phyloP scores from a whole-genome alignment of 2,113 vertebrate species.

The Pollachius pollachius region DNA sequence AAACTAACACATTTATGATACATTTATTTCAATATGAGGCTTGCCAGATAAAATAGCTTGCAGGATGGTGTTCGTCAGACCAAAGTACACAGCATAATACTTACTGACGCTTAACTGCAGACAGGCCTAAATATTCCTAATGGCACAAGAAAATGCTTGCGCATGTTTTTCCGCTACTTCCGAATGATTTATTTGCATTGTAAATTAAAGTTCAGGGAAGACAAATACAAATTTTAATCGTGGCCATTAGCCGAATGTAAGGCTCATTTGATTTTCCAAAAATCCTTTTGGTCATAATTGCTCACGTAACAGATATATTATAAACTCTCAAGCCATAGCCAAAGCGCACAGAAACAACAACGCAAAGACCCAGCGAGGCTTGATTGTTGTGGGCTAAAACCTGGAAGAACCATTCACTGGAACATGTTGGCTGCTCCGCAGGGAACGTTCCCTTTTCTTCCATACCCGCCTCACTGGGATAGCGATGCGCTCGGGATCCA shows the following conservation, averaged over 20 bases:
- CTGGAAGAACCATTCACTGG: background rate
- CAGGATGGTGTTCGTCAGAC: slow-evolving; percentile 45
- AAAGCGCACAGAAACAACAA: background rate
- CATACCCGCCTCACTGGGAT: slow-evolving; percentile 6
- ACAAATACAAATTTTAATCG: background rate
- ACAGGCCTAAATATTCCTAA: slow-evolving; percentile 3
- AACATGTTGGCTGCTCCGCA: background rate
- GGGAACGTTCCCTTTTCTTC: background rate
- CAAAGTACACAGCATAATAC: slow-evolving; percentile 16
- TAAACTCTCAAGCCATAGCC: too few species aligned
- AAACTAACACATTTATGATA: slow-evolving; percentile 64
- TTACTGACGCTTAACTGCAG: slow-evolving; percentile 24
- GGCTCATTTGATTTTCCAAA: background rate
- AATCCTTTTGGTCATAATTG: background rate
- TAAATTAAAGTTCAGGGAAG: background rate
- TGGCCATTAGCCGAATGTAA: background rate
- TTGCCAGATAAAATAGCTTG: slow-evolving; percentile 49
- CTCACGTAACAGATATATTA: background rate
- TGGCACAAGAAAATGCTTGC: slow-evolving; percentile 1
- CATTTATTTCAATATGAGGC: slow-evolving; percentile 69
- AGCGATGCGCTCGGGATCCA: slow-evolving; percentile 19
- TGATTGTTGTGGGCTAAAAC: background rate
- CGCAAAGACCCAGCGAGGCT: background rate
- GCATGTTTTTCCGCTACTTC: slow-evolving; percentile 1
- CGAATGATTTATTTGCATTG: slow-evolving; percentile 15